These are phyloP conservation scores for Sphaerophoria rueppellii DNA, from an alignment of 2,888 invertebrate genomes.

Conservation along the genomic window DNA sequence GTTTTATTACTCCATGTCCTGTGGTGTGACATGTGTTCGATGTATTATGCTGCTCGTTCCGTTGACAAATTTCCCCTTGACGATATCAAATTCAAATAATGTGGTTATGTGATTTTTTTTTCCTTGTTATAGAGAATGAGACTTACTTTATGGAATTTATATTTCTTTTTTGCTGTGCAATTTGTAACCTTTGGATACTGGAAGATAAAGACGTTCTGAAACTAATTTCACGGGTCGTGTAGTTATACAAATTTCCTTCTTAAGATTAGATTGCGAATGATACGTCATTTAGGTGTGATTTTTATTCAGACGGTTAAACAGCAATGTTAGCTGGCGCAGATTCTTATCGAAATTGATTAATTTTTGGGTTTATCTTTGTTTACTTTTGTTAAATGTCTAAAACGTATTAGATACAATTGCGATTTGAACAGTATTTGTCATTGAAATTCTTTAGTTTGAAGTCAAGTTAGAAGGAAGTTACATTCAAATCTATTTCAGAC, in stretches of 20 bases:
- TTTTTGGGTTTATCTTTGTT: too few species aligned
- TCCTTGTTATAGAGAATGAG: not conserved
- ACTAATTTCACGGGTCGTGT: not conserved
- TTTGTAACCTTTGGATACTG: slow-evolving; percentile 12
- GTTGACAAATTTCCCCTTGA: not conserved
- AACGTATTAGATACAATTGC: too few species aligned
- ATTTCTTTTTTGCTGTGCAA: slow-evolving; percentile 6
- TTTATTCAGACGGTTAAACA: too few species aligned
- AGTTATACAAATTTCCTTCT: slow-evolving; percentile 1
- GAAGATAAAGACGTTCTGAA: not conserved
- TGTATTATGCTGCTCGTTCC: too few species aligned
- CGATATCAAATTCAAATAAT: not conserved
- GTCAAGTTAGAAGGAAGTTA: too few species aligned
- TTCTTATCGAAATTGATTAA: too few species aligned
- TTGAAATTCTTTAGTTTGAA: too few species aligned
- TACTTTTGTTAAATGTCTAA: too few species aligned
- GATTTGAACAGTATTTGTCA: too few species aligned
- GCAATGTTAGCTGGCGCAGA: too few species aligned
- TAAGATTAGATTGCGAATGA: not conserved
- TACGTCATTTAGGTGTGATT: too few species aligned
- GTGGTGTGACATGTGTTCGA: slow-evolving; percentile 27
- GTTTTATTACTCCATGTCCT: not conserved
- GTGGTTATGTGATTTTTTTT: not conserved
- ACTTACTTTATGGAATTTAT: not conserved
- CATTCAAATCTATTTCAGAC: too few species aligned